Percentiles rank a stretch among this genome's conserved stretches.
phyloP scores from a whole-genome alignment of 2,113 vertebrate genomes.

The Marmota monax region DNA sequence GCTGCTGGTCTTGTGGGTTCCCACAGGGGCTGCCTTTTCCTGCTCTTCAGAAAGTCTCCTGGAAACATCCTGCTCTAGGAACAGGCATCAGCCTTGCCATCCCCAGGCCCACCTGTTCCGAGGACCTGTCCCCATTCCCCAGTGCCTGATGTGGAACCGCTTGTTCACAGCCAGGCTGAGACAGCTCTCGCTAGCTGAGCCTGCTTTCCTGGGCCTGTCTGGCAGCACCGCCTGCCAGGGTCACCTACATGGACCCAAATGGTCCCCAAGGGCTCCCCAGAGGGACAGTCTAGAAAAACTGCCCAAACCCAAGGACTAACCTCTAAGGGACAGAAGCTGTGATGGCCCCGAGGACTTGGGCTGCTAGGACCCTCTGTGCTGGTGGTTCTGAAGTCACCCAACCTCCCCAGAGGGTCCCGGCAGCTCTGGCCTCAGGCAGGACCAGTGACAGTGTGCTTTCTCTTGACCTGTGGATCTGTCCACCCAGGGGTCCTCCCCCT shows the following conservation, averaged over 20 bases:
- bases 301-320: no score
- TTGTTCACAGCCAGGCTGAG: background rate
- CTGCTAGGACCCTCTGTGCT: accelerated
- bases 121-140: background rate
- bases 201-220: no score
- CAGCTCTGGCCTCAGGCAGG: no score
- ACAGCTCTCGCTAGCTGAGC: background rate
- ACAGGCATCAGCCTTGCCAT: accelerated
- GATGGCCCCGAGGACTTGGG: accelerated
- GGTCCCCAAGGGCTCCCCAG: background rate
- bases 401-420: no score
- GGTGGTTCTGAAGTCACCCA: accelerated
- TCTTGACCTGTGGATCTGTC: no score
- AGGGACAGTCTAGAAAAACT: background rate
- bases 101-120: accelerated
- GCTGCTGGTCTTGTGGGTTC: no score
- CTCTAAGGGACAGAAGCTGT: accelerated
- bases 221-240: accelerated
- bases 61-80: accelerated
- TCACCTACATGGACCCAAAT: no score
- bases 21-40: background rate
- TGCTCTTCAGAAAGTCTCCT: background rate
- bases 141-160: accelerated
- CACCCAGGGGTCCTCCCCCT: no score
- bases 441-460: accelerated